These are phyloP conservation scores for Aphis gossypii DNA, from an alignment of 1,140 invertebrate genomes.

Conservation along the genomic window DNA sequence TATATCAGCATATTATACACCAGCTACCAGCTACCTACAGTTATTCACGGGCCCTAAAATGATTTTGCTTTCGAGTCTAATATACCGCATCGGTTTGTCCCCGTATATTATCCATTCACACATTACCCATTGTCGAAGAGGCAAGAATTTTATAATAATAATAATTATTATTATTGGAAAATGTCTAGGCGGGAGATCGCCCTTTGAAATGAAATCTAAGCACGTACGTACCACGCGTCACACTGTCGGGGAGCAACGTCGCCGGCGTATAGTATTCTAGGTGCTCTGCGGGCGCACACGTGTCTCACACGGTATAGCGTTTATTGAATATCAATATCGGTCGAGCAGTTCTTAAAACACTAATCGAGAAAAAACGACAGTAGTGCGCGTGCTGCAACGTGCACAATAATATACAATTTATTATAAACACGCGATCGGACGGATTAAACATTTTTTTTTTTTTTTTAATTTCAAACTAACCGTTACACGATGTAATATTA, in stretches of 20 bases:
- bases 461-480: background rate
- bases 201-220: slow-evolving; percentile 36
- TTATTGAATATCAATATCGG: slow-evolving; percentile 44
- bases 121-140: background rate
- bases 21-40: too few species aligned
- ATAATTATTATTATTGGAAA: background rate
- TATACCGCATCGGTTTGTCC: background rate
- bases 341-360: background rate
- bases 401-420: background rate
- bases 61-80: background rate
- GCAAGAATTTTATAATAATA: background rate
- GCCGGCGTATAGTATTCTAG: background rate
- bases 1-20: too few species aligned
- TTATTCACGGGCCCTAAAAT: background rate
- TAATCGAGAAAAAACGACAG: background rate
- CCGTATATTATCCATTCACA: too few species aligned
- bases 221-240: slow-evolving; percentile 52
- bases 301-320: background rate
- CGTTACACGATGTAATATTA: background rate
- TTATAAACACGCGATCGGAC: background rate
- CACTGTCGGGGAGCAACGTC: slow-evolving; percentile 2
- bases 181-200: background rate
- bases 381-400: background rate
- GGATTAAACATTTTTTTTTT: background rate
- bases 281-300: background rate